Evolutionary conservation across 1,140 invertebrate species (phyloP).

Genomic region (Scaptomyza montana): DNA sequence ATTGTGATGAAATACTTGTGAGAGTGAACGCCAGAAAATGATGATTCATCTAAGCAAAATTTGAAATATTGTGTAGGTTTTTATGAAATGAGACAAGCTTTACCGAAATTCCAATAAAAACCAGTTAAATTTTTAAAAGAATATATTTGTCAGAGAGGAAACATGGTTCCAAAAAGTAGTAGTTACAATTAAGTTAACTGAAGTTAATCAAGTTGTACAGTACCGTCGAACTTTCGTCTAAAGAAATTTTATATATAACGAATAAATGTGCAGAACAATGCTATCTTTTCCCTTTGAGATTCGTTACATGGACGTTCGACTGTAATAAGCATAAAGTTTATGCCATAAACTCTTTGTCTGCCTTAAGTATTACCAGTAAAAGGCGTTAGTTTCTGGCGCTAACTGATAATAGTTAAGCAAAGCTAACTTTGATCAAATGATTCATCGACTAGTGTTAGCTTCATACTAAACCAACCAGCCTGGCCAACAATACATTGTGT

Average conservation of each 20-base stretch:
- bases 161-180: not conserved
- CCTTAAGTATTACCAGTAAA: not conserved
- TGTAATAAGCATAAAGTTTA: not conserved
- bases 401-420: conserved; percentile 14
- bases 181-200: not conserved
- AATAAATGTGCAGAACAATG: too few relatives aligned
- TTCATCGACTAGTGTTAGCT: not conserved
- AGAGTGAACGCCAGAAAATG: not conserved
- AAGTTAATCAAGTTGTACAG: not conserved
- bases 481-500: conserved; percentile 14
- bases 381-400: conserved; percentile 14
- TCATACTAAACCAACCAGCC: not conserved
- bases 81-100: conserved; percentile 2
- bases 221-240: too few relatives aligned
- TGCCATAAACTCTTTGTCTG: too few relatives aligned
- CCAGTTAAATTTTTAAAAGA: not conserved
- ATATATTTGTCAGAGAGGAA: not conserved
- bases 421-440: conserved; percentile 21
- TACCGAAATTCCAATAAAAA: not conserved
- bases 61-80: not conserved
- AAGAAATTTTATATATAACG: too few relatives aligned
- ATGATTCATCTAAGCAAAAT: conserved; percentile 1
- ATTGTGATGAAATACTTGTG: not conserved
- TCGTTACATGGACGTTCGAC: not conserved
- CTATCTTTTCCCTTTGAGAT: too few relatives aligned